Percentiles rank a stretch among this genome's conserved stretches.
Evolutionary conservation across 2,888 invertebrate species (phyloP).

Genomic region (Pristionchus arcanus): DNA sequence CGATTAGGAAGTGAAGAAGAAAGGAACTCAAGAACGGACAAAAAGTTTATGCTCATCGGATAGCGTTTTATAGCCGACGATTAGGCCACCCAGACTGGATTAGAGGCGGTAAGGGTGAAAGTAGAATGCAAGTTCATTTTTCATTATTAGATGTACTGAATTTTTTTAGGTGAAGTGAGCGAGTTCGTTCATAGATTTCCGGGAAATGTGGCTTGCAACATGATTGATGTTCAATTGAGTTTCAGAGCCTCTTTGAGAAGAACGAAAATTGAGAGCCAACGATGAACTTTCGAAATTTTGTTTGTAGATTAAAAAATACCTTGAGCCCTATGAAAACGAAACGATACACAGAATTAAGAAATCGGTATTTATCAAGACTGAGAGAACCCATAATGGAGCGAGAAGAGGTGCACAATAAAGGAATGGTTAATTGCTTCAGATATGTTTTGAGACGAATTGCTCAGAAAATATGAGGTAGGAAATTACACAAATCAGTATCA

Average conservation of each 20-base stretch:
- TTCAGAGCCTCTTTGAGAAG: not conserved
- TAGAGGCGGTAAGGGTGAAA: not conserved
- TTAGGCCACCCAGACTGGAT: not conserved
- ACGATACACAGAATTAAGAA: not conserved
- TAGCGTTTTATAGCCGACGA: not conserved
- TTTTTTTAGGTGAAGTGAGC: too few species aligned
- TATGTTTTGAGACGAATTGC: not conserved
- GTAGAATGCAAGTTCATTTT: not conserved
- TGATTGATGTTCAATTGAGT: not conserved
- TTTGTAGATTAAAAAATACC: not conserved
- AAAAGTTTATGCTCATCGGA: conserved; percentile 23
- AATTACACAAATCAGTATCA: not conserved
- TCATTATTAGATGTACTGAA: too few species aligned
- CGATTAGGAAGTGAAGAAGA: not conserved
- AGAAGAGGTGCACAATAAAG: not conserved
- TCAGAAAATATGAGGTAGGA: not conserved
- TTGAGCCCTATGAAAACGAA: not conserved
- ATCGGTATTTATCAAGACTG: not conserved
- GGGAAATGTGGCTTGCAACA: not conserved
- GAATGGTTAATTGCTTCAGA: conserved; percentile 54
- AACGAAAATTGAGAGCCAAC: not conserved
- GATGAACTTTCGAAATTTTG: too few species aligned
- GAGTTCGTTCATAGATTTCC: too few species aligned
- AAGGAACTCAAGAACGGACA: not conserved
- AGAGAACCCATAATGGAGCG: not conserved